Base-by-base conservation (phyloP, 2,113 vertebrate species). In the Meriones unguiculatus region DNA sequence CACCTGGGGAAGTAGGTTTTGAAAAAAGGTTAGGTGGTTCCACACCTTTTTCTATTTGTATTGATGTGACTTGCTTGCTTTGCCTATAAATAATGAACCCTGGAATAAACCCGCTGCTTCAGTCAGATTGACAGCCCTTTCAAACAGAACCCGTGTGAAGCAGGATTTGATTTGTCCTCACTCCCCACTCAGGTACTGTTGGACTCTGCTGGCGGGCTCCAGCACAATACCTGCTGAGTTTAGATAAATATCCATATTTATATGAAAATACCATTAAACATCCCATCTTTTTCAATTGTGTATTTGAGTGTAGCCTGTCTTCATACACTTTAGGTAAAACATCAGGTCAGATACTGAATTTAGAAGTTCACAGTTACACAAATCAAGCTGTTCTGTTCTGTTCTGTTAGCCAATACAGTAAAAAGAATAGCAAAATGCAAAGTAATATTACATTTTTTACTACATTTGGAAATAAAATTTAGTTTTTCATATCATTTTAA, bases 241-340 rank as follows among this genome's bases (percentile, higher is more conserved):
- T 78, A 92, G n/a, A 12, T 65, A n/a, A 86, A 94, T 75, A 91
- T 62, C n/a, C 70, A 95, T n/a, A 91, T 85, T 81, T 82, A 86
- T 7, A 57, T 78, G 41, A 86, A 96, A 90, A 94, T 67, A 95
- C 25, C 64, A 96, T 28, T 88, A 87, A 87, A 84, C 38, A 64
- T 0, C 46, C 14, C 22, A 89, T 25, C 18, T 62, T 87, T 93
- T 87, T 62, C 62, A 95, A 89, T 67, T 91, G 82, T 30, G 5
- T 41, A 81, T 81, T 82, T 89, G 5, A 77, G 65, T 59, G 46
- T 3, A 52, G 72, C 12, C 30, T 81, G 89, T 78, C 64, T 84
- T 92, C 73, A 86, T 1, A 18, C 11, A 57, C 25, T 84, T 93
- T 50, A 95, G 89, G 86, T 32, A 72, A 86, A 92, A 94, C 41